Percentiles rank a stretch among this genome's conserved stretches.
These are phyloP conservation scores for Lagopus muta DNA, from an alignment of 2,113 vertebrate species.

Conservation along the genomic window DNA sequence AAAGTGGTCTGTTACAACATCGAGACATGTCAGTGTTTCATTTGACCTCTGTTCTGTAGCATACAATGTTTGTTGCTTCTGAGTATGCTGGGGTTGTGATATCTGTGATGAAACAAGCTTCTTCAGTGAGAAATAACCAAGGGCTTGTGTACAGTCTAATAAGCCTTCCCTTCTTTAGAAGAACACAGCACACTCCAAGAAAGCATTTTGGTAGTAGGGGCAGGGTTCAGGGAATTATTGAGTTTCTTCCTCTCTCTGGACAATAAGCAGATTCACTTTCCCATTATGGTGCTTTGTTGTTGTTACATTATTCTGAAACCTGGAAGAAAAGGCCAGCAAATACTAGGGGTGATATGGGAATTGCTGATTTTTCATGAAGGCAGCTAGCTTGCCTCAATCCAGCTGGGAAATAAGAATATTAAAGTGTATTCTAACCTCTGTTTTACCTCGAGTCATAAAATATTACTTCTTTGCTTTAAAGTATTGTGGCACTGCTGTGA, in stretches of 20 bases:
- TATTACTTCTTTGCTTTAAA: background rate
- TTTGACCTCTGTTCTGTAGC: background rate
- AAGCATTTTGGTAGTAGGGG: background rate
- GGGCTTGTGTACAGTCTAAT: background rate
- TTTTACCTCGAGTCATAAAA: slow-evolving; percentile 35
- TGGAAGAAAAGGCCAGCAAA: background rate
- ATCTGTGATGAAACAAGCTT: background rate
- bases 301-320: background rate
- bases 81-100: background rate
- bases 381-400: background rate
- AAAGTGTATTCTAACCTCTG: slow-evolving; percentile 11
- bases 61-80: background rate
- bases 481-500: background rate
- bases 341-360: background rate
- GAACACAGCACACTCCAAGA: background rate
- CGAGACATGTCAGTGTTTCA: background rate
- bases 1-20: background rate
- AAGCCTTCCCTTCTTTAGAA: background rate
- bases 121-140: background rate
- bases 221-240: background rate
- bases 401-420: slow-evolving; percentile 32
- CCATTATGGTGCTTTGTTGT: background rate
- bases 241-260: background rate
- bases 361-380: slow-evolving; percentile 3
- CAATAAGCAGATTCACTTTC: background rate